Evolutionary conservation across 2,888 invertebrate genomes (phyloP), one percentile per base, ranked within the genome.

Genomic region (Caenorhabditis sp.): DNA sequence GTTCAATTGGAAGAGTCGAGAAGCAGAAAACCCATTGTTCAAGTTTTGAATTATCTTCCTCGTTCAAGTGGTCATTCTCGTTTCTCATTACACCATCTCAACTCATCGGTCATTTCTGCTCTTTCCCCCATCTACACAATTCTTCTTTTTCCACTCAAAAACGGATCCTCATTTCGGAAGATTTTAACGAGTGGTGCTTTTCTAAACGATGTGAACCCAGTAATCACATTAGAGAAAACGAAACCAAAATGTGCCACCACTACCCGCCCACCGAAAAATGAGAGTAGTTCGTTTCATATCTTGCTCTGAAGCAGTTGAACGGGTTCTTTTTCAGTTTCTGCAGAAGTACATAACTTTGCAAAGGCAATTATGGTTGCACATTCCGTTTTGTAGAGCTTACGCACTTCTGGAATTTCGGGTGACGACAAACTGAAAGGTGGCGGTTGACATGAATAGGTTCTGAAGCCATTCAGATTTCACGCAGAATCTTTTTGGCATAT

Each of bases 131-230:
- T 44, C 44, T 26, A 26, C 19, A 44, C 24, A n/a, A 24, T 49
- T 22, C 51, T 35, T 24, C 38, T 63, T 14, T 8, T 51, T 35
- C 28, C 49, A 44, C 24, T 12, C 24, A 54, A 24, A 54, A 54
- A 26, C 14, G 19, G 26, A 24, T 51, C n/a, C n/a, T 51, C 51
- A 24, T 26, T 54, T 31, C 31, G 35, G 35, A 38, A 66, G 66
- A 66, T 66, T 66, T 51, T 66, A 66, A 66, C 66, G 66, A 66
- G 19, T 66, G 47, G 28, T 49, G 51, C 51, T 66, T 31, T 44
- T 16, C n/a, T 16, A 61, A 66, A 51, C 66, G 66, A 66, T 66
- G 66, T 66, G 66, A 66, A 66, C 51, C 51, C 51, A 66, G 66
- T 66, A 66, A 66, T 66, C 51, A 51, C 66, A 66, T 66, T 51